Conservation (phyloP, 2,797 vertebrate species). For the Pitangus sulphuratus region DNA sequence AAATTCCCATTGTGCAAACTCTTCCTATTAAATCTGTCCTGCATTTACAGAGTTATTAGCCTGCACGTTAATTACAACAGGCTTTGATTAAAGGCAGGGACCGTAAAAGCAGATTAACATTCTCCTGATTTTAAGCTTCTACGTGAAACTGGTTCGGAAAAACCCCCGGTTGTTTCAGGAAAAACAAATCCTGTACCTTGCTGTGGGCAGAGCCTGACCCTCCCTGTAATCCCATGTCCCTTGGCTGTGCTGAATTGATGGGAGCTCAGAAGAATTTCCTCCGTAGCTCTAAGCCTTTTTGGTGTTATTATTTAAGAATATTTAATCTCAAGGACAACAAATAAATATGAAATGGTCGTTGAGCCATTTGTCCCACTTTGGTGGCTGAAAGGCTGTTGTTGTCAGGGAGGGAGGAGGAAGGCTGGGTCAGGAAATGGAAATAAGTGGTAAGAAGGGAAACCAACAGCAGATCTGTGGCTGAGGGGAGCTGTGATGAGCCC, state of each 20-base stretch:
- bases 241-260: conserved; percentile 15
- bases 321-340: conserved; percentile 59
- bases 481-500: rapidly evolving
- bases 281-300: conserved; percentile 45
- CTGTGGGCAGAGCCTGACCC: neutral
- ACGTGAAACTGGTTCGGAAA: neutral
- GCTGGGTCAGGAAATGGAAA: neutral
- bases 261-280: conserved; percentile 59
- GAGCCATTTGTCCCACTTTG: neutral
- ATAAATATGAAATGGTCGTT: neutral
- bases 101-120: neutral
- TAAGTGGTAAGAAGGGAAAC: neutral
- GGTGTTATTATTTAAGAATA: conserved; percentile 63
- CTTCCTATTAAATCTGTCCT: neutral
- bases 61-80: neutral
- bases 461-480: rapidly evolving
- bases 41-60: neutral
- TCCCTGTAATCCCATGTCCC: conserved; percentile 50
- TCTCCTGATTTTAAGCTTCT: neutral
- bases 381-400: neutral
- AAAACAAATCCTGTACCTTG: neutral
- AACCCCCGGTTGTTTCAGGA: neutral
- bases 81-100: neutral
- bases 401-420: neutral
- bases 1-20: neutral